Evolutionary conservation across 2,113 vertebrate genomes (phyloP).

Genomic region (Pithys albifrons): DNA sequence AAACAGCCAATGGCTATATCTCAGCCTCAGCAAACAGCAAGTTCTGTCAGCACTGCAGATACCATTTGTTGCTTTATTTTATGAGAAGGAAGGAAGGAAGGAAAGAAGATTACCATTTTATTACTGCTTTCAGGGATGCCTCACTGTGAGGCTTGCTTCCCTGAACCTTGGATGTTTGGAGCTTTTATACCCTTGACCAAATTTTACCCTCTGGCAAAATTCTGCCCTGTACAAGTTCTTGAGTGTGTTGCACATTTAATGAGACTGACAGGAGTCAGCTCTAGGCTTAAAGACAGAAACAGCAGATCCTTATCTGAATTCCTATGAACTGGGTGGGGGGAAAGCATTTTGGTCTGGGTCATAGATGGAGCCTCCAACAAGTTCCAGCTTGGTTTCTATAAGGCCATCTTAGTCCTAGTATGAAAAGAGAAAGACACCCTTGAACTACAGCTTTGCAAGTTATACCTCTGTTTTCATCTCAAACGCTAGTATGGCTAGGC

Average conservation of each 20-base stretch:
- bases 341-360: background rate
- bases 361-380: background rate
- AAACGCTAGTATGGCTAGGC: background rate
- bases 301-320: constrained; percentile 42
- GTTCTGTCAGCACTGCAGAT: constrained; percentile 34
- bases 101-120: background rate
- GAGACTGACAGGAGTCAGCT: background rate
- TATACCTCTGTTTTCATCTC: background rate
- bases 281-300: background rate
- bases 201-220: background rate
- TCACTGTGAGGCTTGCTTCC: background rate
- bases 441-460: background rate
- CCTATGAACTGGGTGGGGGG: background rate
- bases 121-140: background rate
- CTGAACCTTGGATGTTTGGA: background rate
- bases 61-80: constrained; percentile 46
- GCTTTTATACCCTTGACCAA: background rate
- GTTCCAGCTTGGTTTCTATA: background rate
- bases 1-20: constrained; percentile 34
- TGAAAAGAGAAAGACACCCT: background rate
- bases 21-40: constrained; percentile 27
- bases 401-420: background rate
- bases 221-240: background rate
- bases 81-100: background rate
- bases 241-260: background rate